Evolutionary conservation across 2,888 invertebrate species (phyloP).

Genomic region (Lasioglossum oenotherae): DNA sequence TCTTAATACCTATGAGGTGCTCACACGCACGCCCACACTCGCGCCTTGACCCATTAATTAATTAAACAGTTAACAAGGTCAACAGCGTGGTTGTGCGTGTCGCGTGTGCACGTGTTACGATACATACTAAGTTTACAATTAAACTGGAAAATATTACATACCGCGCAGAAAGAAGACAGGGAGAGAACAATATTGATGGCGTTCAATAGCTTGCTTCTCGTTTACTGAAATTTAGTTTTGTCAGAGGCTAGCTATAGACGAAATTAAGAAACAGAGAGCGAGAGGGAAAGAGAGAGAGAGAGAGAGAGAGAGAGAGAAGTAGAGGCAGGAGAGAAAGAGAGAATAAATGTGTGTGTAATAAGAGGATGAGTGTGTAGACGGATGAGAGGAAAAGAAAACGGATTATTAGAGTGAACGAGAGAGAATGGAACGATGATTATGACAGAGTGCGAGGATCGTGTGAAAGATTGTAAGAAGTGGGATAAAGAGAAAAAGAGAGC

Average conservation of each 20-base stretch:
- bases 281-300: constrained; percentile 3
- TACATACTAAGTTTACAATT: constrained; percentile 62
- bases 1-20: constrained; percentile 69
- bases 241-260: constrained; percentile 67
- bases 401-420: background rate
- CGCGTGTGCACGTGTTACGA: constrained; percentile 34
- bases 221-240: constrained; percentile 71
- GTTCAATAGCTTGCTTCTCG: constrained; percentile 69
- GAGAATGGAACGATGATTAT: constrained; percentile 19
- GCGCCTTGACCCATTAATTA: background rate
- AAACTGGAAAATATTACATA: constrained; percentile 55
- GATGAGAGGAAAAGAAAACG: constrained; percentile 36
- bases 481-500: constrained; percentile 16
- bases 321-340: constrained; percentile 17
- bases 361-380: background rate
- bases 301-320: background rate
- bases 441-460: background rate
- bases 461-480: constrained; percentile 48
- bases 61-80: background rate
- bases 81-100: background rate
- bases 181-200: constrained; percentile 53
- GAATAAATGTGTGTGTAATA: constrained; percentile 12
- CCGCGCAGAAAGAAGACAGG: constrained; percentile 41
- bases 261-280: constrained; percentile 40
- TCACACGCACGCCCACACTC: constrained; percentile 31